phyloP scores from a whole-genome alignment of 2,797 vertebrate species.

The Macropus fuliginosus region DNA sequence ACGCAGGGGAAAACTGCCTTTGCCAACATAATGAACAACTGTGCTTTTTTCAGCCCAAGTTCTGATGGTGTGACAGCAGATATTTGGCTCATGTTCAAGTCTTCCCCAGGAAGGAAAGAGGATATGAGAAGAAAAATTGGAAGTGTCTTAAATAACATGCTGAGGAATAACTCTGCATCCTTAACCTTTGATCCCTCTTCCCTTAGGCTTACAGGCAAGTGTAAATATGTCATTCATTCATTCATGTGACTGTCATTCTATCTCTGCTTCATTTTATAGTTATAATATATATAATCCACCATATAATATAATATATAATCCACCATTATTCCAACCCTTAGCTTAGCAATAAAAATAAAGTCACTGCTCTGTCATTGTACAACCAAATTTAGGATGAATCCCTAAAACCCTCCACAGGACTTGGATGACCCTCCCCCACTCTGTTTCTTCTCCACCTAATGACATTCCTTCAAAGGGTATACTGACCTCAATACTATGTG shows the following conservation, averaged over 20 bases:
- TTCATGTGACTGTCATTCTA: neutral
- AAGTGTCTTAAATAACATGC: conserved; percentile 62
- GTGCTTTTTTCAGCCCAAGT: conserved; percentile 61
- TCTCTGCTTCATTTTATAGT: neutral
- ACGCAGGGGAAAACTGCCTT: neutral
- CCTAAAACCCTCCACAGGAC: neutral
- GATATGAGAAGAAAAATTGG: conserved; percentile 61
- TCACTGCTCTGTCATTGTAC: neutral
- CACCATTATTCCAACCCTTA: neutral
- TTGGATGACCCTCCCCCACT: neutral
- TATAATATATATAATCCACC: neutral
- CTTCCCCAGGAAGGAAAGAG: conserved; percentile 40
- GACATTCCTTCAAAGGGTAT: neutral
- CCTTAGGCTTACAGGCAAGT: conserved; percentile 65
- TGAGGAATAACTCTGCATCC: conserved; percentile 43
- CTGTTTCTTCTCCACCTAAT: neutral
- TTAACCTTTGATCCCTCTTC: conserved; percentile 60
- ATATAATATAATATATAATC: no score
- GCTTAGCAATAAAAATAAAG: neutral
- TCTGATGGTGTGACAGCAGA: conserved; percentile 52
- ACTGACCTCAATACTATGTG: neutral
- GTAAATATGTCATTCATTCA: neutral
- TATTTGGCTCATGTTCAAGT: conserved; percentile 75
- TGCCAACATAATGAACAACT: conserved; percentile 16
- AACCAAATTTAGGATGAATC: neutral